Evolutionary conservation across 2,888 invertebrate species (phyloP).

Genomic region (Patella pellucida): DNA sequence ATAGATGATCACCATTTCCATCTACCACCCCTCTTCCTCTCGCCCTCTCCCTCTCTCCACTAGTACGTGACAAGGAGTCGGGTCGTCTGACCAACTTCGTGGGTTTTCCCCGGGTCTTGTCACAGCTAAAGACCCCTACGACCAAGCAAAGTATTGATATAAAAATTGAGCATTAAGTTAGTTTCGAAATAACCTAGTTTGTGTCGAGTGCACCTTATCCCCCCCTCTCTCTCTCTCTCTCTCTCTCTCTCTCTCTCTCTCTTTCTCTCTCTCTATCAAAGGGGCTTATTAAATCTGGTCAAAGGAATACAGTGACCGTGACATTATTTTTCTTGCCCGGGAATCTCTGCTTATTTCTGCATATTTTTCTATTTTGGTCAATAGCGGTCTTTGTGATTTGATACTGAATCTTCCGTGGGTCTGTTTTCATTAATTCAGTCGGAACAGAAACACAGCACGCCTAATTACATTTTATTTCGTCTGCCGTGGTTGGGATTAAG

Average conservation of each 20-base stretch:
- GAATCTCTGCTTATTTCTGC: not conserved
- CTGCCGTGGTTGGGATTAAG: too few species aligned
- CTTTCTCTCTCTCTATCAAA: not conserved
- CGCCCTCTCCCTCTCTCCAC: too few species aligned
- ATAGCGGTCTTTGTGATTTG: not conserved
- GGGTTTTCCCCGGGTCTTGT: too few species aligned
- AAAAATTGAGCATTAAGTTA: too few species aligned
- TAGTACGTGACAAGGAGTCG: too few species aligned
- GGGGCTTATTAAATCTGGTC: not conserved
- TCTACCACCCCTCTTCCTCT: too few species aligned
- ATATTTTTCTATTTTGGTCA: not conserved
- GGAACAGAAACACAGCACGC: too few species aligned
- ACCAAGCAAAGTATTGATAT: too few species aligned
- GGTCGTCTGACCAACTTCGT: too few species aligned
- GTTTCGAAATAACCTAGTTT: not conserved
- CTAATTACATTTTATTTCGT: too few species aligned
- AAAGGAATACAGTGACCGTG: not conserved
- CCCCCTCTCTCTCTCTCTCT: not conserved
- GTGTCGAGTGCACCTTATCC: not conserved
- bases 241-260: slow-evolving; percentile 17
- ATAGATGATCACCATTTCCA: too few species aligned
- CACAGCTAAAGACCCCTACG: too few species aligned
- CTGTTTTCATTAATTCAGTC: not conserved
- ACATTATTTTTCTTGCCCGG: not conserved
- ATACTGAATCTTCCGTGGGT: not conserved